Percentiles rank a stretch among this genome's conserved stretches.
Conservation (phyloP, 2,888 invertebrate species). For the Parapristionchus giblindavisi region DNA sequence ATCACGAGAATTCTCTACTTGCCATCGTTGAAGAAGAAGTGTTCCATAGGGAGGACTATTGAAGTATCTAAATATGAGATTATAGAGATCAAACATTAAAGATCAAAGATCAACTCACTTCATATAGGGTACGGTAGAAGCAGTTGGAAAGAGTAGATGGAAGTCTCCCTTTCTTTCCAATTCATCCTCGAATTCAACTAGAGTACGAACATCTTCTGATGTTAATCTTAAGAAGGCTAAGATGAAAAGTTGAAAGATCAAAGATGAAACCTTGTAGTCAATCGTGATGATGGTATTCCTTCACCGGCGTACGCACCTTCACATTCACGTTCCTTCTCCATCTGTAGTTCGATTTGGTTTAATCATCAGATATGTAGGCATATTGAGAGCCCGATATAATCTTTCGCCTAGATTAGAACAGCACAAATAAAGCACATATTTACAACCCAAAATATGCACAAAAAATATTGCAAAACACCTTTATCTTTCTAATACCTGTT, state of each 20-base stretch:
- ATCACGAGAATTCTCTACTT: constrained; percentile 46
- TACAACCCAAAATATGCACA: neutral
- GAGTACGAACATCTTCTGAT: constrained; percentile 54
- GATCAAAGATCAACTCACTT: constrained; percentile 69
- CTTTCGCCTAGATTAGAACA: too few species aligned
- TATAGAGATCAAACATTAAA: constrained; percentile 44
- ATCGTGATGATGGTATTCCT: constrained; percentile 25
- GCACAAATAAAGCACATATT: too few species aligned
- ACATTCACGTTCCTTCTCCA: constrained; percentile 41
- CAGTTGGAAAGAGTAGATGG: constrained; percentile 72
- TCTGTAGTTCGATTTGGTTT: too few species aligned
- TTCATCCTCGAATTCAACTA: constrained; percentile 70
- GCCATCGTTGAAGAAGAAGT: constrained; percentile 63
- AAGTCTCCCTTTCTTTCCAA: constrained; percentile 72
- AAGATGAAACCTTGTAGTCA: constrained; percentile 45
- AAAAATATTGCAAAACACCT: neutral
- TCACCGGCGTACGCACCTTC: constrained; percentile 34
- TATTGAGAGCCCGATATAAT: too few species aligned
- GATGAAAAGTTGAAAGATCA: constrained; percentile 40
- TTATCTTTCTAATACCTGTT: constrained; percentile 12
- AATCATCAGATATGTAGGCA: too few species aligned
- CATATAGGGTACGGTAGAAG: constrained; percentile 48
- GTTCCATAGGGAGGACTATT: constrained; percentile 62
- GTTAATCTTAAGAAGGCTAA: constrained; percentile 43
- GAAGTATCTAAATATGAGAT: constrained; percentile 71